Percentiles rank a stretch among this genome's conserved stretches.
Evolutionary conservation across 2,113 vertebrate species (phyloP).

Genomic region (Heteronetta atricapilla): DNA sequence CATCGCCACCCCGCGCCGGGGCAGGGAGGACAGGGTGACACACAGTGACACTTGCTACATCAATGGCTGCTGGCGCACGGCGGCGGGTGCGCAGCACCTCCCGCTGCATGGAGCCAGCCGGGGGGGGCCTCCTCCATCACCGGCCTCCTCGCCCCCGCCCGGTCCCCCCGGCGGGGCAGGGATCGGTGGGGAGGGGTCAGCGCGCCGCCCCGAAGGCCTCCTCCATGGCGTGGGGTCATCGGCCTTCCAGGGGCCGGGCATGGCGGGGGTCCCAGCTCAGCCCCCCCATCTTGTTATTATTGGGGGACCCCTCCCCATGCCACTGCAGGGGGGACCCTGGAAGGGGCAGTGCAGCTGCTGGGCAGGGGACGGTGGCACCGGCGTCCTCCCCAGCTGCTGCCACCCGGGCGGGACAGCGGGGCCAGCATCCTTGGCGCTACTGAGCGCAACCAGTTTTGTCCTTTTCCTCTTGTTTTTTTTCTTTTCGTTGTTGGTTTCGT

Average conservation of each 20-base stretch:
- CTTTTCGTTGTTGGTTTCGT: not conserved
- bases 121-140: not conserved
- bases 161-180: fast-evolving
- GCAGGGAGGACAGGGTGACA: not conserved
- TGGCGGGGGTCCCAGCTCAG: too few relatives aligned
- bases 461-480: not conserved
- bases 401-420: fast-evolving
- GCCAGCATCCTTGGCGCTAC: not conserved
- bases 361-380: not conserved
- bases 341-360: not conserved
- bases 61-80: conserved; percentile 6
- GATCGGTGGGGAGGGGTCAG: not conserved
- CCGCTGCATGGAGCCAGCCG: not conserved
- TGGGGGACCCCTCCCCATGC: not conserved
- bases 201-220: conserved; percentile 26
- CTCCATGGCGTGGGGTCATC: conserved; percentile 20
- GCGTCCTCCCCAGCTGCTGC: not conserved
- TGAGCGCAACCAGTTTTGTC: not conserved
- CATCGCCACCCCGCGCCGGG: fast-evolving
- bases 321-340: not conserved
- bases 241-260: not conserved
- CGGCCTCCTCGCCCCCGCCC: not conserved
- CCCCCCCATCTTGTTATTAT: not conserved
- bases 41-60: conserved; percentile 66
- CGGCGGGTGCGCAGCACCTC: not conserved